These are phyloP conservation scores for Emydura subglobosa DNA, from an alignment of 2,113 vertebrate genomes.

Conservation along the genomic window DNA sequence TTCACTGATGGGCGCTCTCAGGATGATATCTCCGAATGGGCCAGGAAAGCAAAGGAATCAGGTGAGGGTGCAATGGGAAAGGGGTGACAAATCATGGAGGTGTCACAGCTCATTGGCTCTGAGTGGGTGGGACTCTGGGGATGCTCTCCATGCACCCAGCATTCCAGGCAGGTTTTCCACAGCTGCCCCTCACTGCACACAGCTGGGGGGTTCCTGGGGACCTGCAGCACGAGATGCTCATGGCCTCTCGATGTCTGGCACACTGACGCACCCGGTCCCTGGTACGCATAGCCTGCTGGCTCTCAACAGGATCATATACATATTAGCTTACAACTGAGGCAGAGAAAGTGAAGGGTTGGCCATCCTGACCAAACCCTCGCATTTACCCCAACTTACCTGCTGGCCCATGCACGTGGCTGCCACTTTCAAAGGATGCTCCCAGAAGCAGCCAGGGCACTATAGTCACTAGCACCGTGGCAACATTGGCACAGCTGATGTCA, in stretches of 20 bases:
- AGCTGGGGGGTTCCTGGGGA: neutral
- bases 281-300: neutral
- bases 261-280: no score
- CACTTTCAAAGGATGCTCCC: neutral
- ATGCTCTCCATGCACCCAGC: neutral
- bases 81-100: neutral
- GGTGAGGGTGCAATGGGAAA: conserved; percentile 75
- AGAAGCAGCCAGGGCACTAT: neutral
- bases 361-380: neutral
- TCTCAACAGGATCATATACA: neutral
- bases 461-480: neutral
- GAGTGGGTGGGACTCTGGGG: fast-evolving
- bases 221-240: neutral
- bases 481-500: neutral
- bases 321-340: neutral
- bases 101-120: neutral
- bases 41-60: conserved; percentile 91
- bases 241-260: neutral
- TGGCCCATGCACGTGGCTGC: neutral
- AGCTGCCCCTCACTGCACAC: neutral
- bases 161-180: neutral
- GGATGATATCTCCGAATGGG: conserved; percentile 94
- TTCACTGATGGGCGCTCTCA: conserved; percentile 98
- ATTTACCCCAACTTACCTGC: neutral
- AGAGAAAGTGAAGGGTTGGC: neutral